Base-by-base conservation (phyloP, 2,888 invertebrate genomes). In the Euspilapteryx auroguttella region DNA sequence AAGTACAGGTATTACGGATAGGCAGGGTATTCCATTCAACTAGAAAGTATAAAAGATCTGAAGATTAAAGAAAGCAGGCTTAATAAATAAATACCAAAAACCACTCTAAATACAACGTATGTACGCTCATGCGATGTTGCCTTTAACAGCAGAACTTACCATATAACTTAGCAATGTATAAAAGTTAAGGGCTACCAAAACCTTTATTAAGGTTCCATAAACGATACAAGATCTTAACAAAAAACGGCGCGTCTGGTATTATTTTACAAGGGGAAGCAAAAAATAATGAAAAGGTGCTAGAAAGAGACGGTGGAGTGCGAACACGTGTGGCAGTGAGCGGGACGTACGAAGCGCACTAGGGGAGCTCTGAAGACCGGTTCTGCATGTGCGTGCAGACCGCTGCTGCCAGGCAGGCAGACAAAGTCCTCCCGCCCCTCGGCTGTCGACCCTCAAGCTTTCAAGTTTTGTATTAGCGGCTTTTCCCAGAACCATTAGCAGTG, bases 311-410 rank as follows among this genome's bases (percentile, higher is more conserved):
- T 45, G 37, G 45, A 49, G 62, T 61, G 58, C 56, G 50, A 45
- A 49, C 62, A 62, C 58, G 59, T 64, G 61, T 61, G 65, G 58
- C 53, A 48, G 49, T 55, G 52, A 71, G 52, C 57, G 57, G 58
- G 57, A 55, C 41, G 40, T 43, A 47, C 45, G 46, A 54, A 58
- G 49, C 53, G 54, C 56, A 61, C 57, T 57, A 61, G 66, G 66
- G 66, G 64, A 69, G 65, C 58, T 54, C 63, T 59, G 58, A 8
- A 53, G 68, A 68, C 71, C 68, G 69, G 73, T 66, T 66, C 69
- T 68, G 66, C 68, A 68, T 66, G 71, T 64, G 69, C 66, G 68
- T n/a, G n/a, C n/a, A n/a, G n/a, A n/a, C n/a, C n/a, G n/a, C n/a
- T n/a, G n/a, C n/a, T n/a, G n/a, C n/a, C 64, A 64, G 49, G 41